Evolutionary conservation across 2,113 vertebrate species (phyloP), one percentile per base, ranked within the genome.

Genomic region (Serranochromis macrocephalus): DNA sequence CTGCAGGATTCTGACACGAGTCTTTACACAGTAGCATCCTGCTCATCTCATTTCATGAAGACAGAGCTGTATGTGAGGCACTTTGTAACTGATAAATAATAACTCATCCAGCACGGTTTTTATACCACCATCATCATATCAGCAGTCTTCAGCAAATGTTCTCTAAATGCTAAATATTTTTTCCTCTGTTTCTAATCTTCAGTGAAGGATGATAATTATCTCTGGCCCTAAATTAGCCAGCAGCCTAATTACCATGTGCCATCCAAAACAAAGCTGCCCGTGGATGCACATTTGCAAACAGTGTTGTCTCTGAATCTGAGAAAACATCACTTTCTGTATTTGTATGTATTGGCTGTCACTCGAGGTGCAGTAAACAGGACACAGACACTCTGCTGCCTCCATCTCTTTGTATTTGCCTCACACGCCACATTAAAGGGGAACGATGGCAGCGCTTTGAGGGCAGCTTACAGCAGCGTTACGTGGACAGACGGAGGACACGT

Each of bases 191-290:
- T 54, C n/a, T 49, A 29, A 40, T 66, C 53, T 68, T 45, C 40
- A 10, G 7, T 80, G 81, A 88, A 82, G 80, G 40, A 54, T 31
- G 80, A 31, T 78, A 31, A 89, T 91, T 84, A 82, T 93, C 78
- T 54, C 49, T 24, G 82, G 10, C 83, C 83, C 80, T 54, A 5
- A 83, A 81, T 89, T 88, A 92, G 66, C 63, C 14, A 47, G 9
- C 36, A 57, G 87, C 51, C 38, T 89, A 90, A 92, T 93, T 92
- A 94, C 86, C 66, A 85, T 45, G 87, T 85, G 31, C 29, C 68
- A 45, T 42, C n/a, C 66, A 82, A 89, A 92, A 90, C 88, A 87
- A 83, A 89, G 80, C 87, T 73, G 31, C 42, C 36, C 73, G 85
- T 89, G 79, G 54, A 31, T 61, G 78, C 83, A 12, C 80, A 79